Evolutionary conservation across 1,140 invertebrate genomes (phyloP), one percentile per base, ranked within the genome.

Genomic region (Melanaphis sacchari): DNA sequence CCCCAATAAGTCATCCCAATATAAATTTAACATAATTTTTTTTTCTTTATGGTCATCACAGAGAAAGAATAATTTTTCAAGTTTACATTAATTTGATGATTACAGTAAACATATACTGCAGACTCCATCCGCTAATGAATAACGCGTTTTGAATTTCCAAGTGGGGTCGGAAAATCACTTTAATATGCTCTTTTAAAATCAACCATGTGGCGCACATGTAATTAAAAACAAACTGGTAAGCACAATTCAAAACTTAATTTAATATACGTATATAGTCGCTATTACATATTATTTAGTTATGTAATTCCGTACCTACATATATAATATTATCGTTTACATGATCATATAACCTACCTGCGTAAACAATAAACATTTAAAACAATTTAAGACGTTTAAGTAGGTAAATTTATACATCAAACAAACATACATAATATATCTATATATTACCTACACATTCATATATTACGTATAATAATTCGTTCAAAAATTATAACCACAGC

Each of bases 291-390:
- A 76, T 36, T n/a, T 21, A 76, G 59, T 76, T 76, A 76, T 76
- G 59, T n/a, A 31, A 76, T 76, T 36, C 36, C 31, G 18, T n/a
- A n/a, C 31, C 31, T 18, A 1, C 31, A 5, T n/a, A 18, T n/a
- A n/a, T 31, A 31, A 31, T 31, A 59, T 59, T 36, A 76, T 15
- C 11, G 59, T 76, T 15, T 36, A 76, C 59, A 26, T 31, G 26
- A 3, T 66, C 8, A 26, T 15, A 66, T 59, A 59, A 59, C 59
- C 59, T 9, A 54, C 54, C 54, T 21, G 22, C 59, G 59, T n/a
- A n/a, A 76, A 76, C 31, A 76, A 76, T 76, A 76, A 76, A 76
- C 59, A 76, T n/a, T 76, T 76, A n/a, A 76, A 76, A n/a, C 59
- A 15, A n/a, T n/a, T n/a, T n/a, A n/a, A n/a, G n/a, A n/a, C n/a